Evolutionary conservation across 1,140 invertebrate genomes (phyloP).

Genomic region (Heliconius eleuchia): DNA sequence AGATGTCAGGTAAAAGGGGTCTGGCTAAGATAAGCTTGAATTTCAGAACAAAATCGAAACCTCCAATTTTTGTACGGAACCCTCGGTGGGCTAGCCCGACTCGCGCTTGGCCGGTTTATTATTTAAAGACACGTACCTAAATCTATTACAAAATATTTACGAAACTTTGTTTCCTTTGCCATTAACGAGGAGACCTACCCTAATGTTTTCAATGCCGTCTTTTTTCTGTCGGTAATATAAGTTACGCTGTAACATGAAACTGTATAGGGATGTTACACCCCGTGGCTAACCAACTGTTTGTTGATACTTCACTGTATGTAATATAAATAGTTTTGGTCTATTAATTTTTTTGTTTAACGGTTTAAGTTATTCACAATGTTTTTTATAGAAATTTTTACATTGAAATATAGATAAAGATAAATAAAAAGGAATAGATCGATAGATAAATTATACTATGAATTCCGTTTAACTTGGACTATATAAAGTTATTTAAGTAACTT

Average conservation of each 20-base stretch:
- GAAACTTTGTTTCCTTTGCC: conserved; percentile 1
- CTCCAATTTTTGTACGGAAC: too few species aligned
- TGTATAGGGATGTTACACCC: conserved; percentile 19
- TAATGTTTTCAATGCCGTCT: background rate
- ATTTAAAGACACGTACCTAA: background rate
- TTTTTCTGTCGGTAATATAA: conserved; percentile 13
- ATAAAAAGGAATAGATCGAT: too few species aligned
- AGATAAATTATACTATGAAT: too few species aligned
- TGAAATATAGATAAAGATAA: too few species aligned
- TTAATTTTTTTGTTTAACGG: background rate
- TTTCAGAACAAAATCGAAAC: too few species aligned
- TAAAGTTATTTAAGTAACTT: too few species aligned
- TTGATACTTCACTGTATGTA: background rate
- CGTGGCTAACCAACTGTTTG: conserved; percentile 47
- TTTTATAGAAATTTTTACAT: too few species aligned
- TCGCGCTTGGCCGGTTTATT: background rate
- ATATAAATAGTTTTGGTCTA: background rate
- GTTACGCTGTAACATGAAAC: conserved; percentile 18
- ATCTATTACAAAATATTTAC: background rate
- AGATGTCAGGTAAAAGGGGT: too few species aligned
- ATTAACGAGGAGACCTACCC: conserved; percentile 6
- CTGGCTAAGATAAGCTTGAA: too few species aligned
- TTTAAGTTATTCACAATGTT: too few species aligned
- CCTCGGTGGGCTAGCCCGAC: too few species aligned
- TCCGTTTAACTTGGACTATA: too few species aligned